Base-by-base conservation (phyloP, 2,888 invertebrate genomes). In the Tipula unca region DNA sequence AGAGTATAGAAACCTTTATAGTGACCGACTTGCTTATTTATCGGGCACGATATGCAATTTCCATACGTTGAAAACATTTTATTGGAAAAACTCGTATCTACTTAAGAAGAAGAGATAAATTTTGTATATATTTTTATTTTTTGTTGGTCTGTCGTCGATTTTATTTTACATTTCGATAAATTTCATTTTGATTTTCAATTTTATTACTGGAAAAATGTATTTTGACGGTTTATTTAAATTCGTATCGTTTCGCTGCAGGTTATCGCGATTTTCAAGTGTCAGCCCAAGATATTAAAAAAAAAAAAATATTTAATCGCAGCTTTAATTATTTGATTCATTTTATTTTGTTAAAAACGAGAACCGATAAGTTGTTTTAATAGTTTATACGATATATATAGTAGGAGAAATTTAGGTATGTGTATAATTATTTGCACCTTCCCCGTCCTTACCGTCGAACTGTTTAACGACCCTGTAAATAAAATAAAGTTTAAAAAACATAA, bases 21-120 rank as follows among this genome's bases (percentile, higher is more conserved):
- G 69, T 69, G 69, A 69, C 69, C 69, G 69, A 69, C 69, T 69
- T 69, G 69, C 69, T 69, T 69, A 69, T 69, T 69, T 69, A 69
- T 69, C 69, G 69, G 69, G 69, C 69, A 69, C 69, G 69, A 69
- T 69, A 69, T 69, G 69, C 69, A 69, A 69, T 69, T 69, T 69
- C 69, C 69, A 69, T 69, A 69, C 69, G 69, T 69, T 69, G 69
- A 25, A 69, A 69, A 69, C 69, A 69, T 69, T 69, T 69, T 69
- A 69, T 69, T 69, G 69, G 69, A 69, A 69, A 54, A 69, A 69
- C 69, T 25, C 69, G 69, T 69, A 69, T 69, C 6, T 69, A 3
- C 69, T 69, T 25, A 48, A 48, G 25, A 69, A 69, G 69, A 69
- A 25, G 13, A 69, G 69, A 69, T 69, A 69, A 69, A 69, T 69